Evolutionary conservation across 2,888 invertebrate species (phyloP), one percentile per base, ranked within the genome.

Genomic region (Phalera bucephala): DNA sequence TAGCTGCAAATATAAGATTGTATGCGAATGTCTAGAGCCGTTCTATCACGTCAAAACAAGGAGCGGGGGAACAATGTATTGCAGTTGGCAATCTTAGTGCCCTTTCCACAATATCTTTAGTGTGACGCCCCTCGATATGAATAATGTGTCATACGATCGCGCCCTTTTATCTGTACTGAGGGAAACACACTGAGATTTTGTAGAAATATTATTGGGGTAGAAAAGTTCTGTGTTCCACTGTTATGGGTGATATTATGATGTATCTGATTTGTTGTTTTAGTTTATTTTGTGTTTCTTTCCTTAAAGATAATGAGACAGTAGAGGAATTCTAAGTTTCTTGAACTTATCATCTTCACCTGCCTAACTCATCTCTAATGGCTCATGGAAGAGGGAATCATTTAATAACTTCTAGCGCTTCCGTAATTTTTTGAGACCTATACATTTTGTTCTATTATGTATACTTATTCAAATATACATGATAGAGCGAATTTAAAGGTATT

Each of bases 1-100:
- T 17, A 31, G 15, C 28, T 34, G 65, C 44, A 68, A 40, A 45
- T 31, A 13, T 60, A 66, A 55, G 27, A 25, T 79, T 68, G 82
- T 69, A 52, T 57, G 59, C 49, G 59, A 70, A 79, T 78, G 76
- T 80, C 78, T 82, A 76, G 80, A 72, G 79, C 73, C 71, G 70
- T 80, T 80, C 80, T 82, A 80, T 84, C 85, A 80, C 79, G 86
- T 86, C 88, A 87, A 88, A 87, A 89, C 88, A 88, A 87, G 84
- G 77, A 80, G 73, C 64, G 69, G 77, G 79, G 79, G 79, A 70
- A 78, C 78, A 81, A 83, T 81, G 83, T 83, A 87, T 82, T 82
- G 83, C 82, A 85, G 75, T 80, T 80, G 84, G 87, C 83, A 86
- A 87, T 85, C 87, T 87, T 85, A 86, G 86, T 86, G 87, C 86